phyloP scores from a whole-genome alignment of 2,888 invertebrate genomes.

The Papilio protenor region DNA sequence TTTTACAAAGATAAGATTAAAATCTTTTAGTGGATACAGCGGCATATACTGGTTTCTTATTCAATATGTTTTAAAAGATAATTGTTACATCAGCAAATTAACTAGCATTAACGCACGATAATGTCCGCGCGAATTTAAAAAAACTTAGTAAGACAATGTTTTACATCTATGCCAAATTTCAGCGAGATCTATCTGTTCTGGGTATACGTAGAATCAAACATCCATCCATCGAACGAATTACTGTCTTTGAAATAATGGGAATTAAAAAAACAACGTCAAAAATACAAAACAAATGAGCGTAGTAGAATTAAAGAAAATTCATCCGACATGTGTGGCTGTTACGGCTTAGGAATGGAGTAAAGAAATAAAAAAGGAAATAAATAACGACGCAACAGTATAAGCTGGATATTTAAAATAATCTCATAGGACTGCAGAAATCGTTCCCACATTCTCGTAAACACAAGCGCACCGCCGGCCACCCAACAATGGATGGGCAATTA shows the following conservation, averaged over 20 bases:
- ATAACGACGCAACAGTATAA: constrained; percentile 50
- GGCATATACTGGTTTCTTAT: background rate
- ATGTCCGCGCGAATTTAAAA: too few species aligned
- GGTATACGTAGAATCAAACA: too few species aligned
- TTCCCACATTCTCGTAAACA: constrained; percentile 55
- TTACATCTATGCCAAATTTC: too few species aligned
- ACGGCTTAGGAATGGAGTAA: constrained; percentile 29
- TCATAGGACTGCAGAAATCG: constrained; percentile 50
- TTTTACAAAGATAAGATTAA: constrained; percentile 1
- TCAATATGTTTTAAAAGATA: background rate
- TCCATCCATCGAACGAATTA: background rate
- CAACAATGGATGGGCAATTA: constrained; percentile 73
- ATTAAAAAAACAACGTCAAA: background rate
- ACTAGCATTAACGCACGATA: too few species aligned
- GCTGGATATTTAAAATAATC: constrained; percentile 53
- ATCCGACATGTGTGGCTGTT: constrained; percentile 29
- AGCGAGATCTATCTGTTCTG: background rate
- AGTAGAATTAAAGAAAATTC: constrained; percentile 17
- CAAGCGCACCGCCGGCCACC: constrained; percentile 60
- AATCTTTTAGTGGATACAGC: constrained; percentile 7
- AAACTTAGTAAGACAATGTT: too few species aligned
- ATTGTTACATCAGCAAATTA: background rate
- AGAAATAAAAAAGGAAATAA: constrained; percentile 43
- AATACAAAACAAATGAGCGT: constrained; percentile 7
- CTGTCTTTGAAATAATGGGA: background rate